A percentile compares a stretch with the other conserved stretches of the same genome.
Conservation (phyloP, 2,888 invertebrate genomes). For the Leptinotarsa tumamoca region DNA sequence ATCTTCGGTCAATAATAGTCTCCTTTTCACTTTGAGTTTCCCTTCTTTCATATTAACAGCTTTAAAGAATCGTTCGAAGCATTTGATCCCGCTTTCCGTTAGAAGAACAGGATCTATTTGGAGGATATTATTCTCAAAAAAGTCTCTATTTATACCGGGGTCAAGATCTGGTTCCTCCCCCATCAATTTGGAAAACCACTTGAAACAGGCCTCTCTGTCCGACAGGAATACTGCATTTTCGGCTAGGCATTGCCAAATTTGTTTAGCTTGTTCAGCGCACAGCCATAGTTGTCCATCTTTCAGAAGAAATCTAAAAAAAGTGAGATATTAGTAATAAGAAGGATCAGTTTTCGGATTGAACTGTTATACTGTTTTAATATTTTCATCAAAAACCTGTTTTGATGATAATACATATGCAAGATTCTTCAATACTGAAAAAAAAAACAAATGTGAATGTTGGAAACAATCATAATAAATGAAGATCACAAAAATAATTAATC, state of each 20-base stretch:
- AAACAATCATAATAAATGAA: no score
- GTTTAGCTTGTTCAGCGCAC: constrained; percentile 96
- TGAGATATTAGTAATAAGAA: neutral
- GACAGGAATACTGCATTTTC: constrained; percentile 92
- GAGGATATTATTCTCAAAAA: constrained; percentile 94
- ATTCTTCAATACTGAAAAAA: no score
- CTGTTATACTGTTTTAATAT: no score
- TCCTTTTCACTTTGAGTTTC: constrained; percentile 87
- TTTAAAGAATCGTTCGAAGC: constrained; percentile 88
- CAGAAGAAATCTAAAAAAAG: constrained; percentile 79
- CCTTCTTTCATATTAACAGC: constrained; percentile 96
- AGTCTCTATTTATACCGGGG: constrained; percentile 94
- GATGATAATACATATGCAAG: no score
- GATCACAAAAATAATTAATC: no score
- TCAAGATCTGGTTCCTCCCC: constrained; percentile 97
- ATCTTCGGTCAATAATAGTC: constrained; percentile 90
- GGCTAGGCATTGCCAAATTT: constrained; percentile 96
- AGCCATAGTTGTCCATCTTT: constrained; percentile 98
- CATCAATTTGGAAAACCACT: constrained; percentile 98
- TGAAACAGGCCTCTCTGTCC: constrained; percentile 96
- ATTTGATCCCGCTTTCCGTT: constrained; percentile 96
- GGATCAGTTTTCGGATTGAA: no score
- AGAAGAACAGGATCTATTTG: constrained; percentile 90
- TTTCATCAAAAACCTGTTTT: no score
- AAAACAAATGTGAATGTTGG: no score